Evolutionary conservation across 2,888 invertebrate genomes (phyloP).

Genomic region (Pherbina coryleti): DNA sequence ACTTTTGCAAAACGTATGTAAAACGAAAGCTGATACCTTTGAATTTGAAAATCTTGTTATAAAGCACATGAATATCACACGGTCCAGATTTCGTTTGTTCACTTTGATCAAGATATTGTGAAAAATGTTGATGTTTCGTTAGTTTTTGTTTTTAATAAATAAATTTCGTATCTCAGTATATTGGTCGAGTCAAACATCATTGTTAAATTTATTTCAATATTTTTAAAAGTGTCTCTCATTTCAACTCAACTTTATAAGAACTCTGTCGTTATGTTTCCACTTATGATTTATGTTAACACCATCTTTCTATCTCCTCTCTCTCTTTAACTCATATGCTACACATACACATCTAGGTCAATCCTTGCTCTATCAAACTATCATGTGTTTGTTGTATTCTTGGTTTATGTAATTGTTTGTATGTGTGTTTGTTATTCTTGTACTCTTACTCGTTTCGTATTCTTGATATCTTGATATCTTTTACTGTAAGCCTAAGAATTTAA

Average conservation of each 20-base stretch:
- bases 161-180: too few species aligned
- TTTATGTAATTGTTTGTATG: not conserved
- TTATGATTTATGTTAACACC: too few species aligned
- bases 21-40: not conserved
- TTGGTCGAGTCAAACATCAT: too few species aligned
- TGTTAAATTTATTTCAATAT: too few species aligned
- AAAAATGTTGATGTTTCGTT: not conserved
- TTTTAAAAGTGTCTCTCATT: too few species aligned
- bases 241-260: too few species aligned
- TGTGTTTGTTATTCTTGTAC: constrained; percentile 6
- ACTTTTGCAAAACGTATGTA: constrained; percentile 6
- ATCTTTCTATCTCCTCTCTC: too few species aligned
- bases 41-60: not conserved
- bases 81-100: not conserved
- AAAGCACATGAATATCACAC: not conserved
- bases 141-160: not conserved
- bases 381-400: not conserved
- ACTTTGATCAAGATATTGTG: not conserved
- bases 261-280: too few species aligned
- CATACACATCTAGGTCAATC: not conserved
- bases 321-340: too few species aligned
- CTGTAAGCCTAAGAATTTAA: not conserved
- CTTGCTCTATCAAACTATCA: not conserved
- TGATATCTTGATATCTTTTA: not conserved
- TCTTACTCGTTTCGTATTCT: not conserved